Evolutionary conservation across 2,888 invertebrate species (phyloP), one percentile per base, ranked within the genome.

Genomic region (Sesia apiformis): DNA sequence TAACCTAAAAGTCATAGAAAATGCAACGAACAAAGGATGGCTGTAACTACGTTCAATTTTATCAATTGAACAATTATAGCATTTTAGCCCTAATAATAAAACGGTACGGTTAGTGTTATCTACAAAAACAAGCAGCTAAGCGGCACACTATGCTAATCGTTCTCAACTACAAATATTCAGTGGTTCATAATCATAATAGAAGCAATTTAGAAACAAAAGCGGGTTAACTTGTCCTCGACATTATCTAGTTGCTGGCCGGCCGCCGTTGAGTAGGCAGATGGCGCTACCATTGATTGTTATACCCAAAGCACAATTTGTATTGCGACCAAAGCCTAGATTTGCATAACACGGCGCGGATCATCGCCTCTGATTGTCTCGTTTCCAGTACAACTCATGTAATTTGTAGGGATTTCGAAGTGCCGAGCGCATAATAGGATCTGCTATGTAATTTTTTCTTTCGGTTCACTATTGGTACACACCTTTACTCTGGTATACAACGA

Each of bases 281-380:
- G 65, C 70, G 68, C 62, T 71, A 68, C 71, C 73, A 76, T 78
- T 75, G 78, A 78, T 77, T 78, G 81, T 76, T 79, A 79, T 74
- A 75, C 66, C 70, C 70, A 39, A 46, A 46, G 23, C 23, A 8
- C 46, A n/a, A 46, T 46, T 23, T 46, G 23, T 46, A 46, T 46
- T 46, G 46, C 74, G 75, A 65, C 70, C 70, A 39, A 82, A 85
- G 75, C 83, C 74, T 65, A 78, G 80, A 85, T 87, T 87, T 85
- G 77, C 86, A 86, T 86, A 84, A 85, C 84, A 83, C 72, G 74
- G 65, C 65, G 71, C 65, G 80, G 84, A 86, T 85, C 81, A 85
- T 81, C 75, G 80, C 74, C 73, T 78, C 72, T 80, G 84, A 85
- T 86, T 85, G 85, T 83, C 82, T 84, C 81, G 74, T 74, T 73